phyloP scores from a whole-genome alignment of 30 jellyfish, hydroid and myxozoan species.

The Clytia hemisphaerica region DNA sequence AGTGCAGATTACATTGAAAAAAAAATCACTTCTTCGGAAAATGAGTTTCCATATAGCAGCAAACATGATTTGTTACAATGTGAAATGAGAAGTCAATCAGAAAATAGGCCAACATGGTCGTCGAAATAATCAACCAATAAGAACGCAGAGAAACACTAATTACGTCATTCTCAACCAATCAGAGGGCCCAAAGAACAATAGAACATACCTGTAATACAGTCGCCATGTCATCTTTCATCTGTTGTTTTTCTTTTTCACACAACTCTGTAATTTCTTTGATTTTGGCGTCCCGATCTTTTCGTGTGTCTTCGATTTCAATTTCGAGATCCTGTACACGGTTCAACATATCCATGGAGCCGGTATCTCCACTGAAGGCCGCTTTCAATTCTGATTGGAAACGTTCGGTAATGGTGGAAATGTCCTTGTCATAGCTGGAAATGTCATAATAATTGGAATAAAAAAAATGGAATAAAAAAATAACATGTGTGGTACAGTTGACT shows the following conservation, averaged over 20 bases:
- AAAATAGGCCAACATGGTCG: too few species aligned
- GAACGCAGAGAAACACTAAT: too few species aligned
- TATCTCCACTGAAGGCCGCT: conserved; percentile 48
- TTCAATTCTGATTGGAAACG: conserved; percentile 34
- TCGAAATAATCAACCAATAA: too few species aligned
- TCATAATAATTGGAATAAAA: too few species aligned
- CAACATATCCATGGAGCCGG: conserved; percentile 48
- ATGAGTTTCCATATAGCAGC: too few species aligned
- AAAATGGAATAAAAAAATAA: too few species aligned
- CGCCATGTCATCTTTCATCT: conserved; percentile 77
- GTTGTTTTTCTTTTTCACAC: conserved; percentile 50
- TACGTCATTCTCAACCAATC: too few species aligned
- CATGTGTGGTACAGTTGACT: too few species aligned
- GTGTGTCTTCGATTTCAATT: conserved; percentile 59
- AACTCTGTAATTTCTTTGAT: conserved; percentile 40
- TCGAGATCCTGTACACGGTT: conserved; percentile 77
- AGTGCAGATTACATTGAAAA: too few species aligned
- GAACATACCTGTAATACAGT: conserved; percentile 58
- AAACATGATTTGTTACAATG: background rate
- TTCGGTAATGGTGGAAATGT: conserved; percentile 6
- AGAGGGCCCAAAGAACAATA: background rate
- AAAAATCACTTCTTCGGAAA: too few species aligned
- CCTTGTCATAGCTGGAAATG: conserved; percentile 30
- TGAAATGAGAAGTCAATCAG: too few species aligned
- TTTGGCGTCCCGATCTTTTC: conserved; percentile 32